Evolutionary conservation across 2,797 vertebrate species (phyloP), one percentile per base, ranked within the genome.

Genomic region (Scleropages formosus): DNA sequence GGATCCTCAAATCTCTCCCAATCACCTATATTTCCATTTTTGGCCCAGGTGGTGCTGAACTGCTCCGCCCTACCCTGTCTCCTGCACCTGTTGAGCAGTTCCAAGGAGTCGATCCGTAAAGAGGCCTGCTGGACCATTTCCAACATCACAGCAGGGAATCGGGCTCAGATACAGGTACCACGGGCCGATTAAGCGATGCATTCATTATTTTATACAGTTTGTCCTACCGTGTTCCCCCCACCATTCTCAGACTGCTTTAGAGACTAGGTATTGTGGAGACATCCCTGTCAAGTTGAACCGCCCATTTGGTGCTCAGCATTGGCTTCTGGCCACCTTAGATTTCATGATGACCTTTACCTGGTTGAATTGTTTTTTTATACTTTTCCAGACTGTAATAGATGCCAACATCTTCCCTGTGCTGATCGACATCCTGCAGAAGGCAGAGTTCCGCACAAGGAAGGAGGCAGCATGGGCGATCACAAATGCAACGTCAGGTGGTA

Each of bases 51-150:
- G 83, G 97, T 99, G 78, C 90, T 99, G 81, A 99, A 99, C 90
- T 99, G 97, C 86, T 99, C 97, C 0, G 97, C 97, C 75, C 90
- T 99, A 76, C 98, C 97, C 72, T 99, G 97, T 81, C 95, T 99
- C 79, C 94, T 99, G 68, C 97, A 99, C 83, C 93, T 99, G 59
- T 89, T 99, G 84, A 98, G 97, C 85, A 99, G 96, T 15, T 94
- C 96, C 77, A 99, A 99, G 86, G 97, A 99, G 79, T 99, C 98
- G 31, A 98, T 99, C 81, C 93, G 96, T 79, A 99, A 99, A 88
- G 98, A 99, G 86, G 98, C 97, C 0, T 99, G 97, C 86, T 99
- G 98, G 98, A 99, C 97, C 78, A 98, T 99, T 87, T 99, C 98
- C 46, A 99, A 99, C 82, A 98, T 99, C 89, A 98, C 97, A 61